phyloP scores from a whole-genome alignment of 2,888 invertebrate species.

The Tribolium freemani region DNA sequence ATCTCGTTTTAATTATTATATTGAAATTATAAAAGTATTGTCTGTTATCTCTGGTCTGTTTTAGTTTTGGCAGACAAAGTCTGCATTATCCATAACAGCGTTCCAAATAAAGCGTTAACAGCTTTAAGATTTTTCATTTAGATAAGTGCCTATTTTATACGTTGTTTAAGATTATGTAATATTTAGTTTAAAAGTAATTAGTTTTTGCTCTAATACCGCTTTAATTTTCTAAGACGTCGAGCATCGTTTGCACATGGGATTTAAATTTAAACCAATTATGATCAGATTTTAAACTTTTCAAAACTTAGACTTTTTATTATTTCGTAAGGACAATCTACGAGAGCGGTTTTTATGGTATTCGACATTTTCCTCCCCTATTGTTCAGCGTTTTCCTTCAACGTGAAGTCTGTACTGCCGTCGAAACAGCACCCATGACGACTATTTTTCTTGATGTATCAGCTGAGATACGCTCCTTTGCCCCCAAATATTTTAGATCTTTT shows the following conservation, averaged over 20 bases:
- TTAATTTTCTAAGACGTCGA: constrained; percentile 40
- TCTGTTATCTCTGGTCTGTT: constrained; percentile 14
- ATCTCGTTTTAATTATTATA: constrained; percentile 22
- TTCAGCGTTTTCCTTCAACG: constrained; percentile 40
- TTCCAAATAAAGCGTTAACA: constrained; percentile 40
- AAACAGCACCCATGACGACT: constrained; percentile 60
- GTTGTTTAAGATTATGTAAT: constrained; percentile 43
- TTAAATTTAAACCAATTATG: constrained; percentile 26
- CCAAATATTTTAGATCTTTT: constrained; percentile 59
- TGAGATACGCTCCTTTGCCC: constrained; percentile 58
- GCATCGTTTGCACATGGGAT: constrained; percentile 1
- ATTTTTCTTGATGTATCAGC: constrained; percentile 63
- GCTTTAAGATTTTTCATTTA: constrained; percentile 46
- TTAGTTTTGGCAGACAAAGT: constrained; percentile 33
- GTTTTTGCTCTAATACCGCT: constrained; percentile 40
- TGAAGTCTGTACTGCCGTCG: constrained; percentile 51
- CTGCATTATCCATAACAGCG: constrained; percentile 29
- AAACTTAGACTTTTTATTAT: constrained; percentile 24
- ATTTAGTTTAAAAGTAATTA: constrained; percentile 44
- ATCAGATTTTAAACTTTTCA: not conserved
- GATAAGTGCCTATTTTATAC: constrained; percentile 41
- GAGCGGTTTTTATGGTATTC: constrained; percentile 42
- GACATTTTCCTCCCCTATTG: constrained; percentile 40
- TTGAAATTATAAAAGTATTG: constrained; percentile 29
- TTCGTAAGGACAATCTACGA: constrained; percentile 36